Evolutionary conservation across 2,888 invertebrate species (phyloP).

Genomic region (Kryphioiulus occultus): DNA sequence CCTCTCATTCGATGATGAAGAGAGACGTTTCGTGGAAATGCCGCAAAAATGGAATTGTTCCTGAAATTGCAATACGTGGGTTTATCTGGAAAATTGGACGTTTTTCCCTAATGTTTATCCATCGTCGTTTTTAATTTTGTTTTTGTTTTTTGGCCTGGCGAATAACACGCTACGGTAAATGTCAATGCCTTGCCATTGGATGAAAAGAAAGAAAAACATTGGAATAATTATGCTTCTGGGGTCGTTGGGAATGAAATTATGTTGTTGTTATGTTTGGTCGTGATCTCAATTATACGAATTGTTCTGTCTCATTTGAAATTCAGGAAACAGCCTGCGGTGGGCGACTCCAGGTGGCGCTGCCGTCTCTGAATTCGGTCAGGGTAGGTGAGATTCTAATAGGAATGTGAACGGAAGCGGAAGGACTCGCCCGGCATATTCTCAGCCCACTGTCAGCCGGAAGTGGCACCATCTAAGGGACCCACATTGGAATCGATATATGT

Average conservation of each 20-base stretch:
- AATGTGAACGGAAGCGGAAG: slow-evolving; percentile 12
- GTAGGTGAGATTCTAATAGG: neutral
- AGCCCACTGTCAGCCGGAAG: neutral
- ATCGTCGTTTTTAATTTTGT: no score
- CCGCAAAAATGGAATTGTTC: neutral
- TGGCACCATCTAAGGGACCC: neutral
- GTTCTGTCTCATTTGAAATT: no score
- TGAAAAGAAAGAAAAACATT: no score
- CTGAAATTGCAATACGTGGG: neutral
- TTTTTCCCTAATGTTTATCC: no score
- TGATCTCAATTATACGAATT: no score
- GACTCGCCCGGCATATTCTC: neutral
- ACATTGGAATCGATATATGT: neutral
- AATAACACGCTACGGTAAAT: no score
- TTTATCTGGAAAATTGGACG: neutral
- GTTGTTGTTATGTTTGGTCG: no score
- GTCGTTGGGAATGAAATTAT: no score
- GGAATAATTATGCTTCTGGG: no score
- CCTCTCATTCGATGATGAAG: neutral
- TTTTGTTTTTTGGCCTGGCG: no score
- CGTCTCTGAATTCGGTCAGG: neutral
- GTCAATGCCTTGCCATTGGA: no score
- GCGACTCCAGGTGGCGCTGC: neutral
- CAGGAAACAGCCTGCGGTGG: no score
- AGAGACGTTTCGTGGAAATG: neutral